Percentiles rank a stretch among this genome's conserved stretches.
These are phyloP conservation scores for Lapara coniferarum DNA, from an alignment of 2,888 invertebrate genomes.

Conservation along the genomic window DNA sequence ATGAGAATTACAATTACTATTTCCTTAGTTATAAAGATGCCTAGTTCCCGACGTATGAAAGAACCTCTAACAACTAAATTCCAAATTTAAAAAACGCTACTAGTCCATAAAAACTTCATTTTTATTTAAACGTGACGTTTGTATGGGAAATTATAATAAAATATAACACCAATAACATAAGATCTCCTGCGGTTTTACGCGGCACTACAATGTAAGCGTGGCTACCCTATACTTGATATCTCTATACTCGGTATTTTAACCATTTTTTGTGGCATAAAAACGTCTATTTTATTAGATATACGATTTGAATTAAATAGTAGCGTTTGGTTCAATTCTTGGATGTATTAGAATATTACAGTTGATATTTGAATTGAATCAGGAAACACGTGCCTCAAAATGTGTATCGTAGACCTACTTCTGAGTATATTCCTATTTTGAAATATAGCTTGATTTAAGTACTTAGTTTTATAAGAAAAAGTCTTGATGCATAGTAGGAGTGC, in stretches of 20 bases:
- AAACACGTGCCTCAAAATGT: too few relatives aligned
- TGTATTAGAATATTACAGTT: neutral
- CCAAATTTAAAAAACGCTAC: constrained; percentile 13
- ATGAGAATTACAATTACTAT: too few relatives aligned
- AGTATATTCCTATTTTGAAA: too few relatives aligned
- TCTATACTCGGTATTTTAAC: constrained; percentile 17
- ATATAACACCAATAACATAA: constrained; percentile 28
- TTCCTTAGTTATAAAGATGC: too few relatives aligned
- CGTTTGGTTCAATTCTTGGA: neutral
- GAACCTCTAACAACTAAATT: neutral
- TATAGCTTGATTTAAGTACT: too few relatives aligned
- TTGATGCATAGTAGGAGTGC: too few relatives aligned
- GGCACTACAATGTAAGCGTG: constrained; percentile 19
- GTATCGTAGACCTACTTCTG: too few relatives aligned
- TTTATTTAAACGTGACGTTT: constrained; percentile 32
- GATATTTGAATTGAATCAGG: too few relatives aligned
- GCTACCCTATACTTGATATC: constrained; percentile 16
- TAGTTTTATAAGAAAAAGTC: too few relatives aligned
- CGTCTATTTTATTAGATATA: constrained; percentile 31
- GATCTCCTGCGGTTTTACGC: constrained; percentile 25
- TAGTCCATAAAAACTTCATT: constrained; percentile 19
- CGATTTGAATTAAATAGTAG: constrained; percentile 18
- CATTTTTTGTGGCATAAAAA: constrained; percentile 25
- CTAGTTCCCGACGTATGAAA: neutral
- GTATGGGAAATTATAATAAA: constrained; percentile 37